Evolutionary conservation across 1,140 invertebrate genomes (phyloP).

Genomic region (Drosophila mauritiana): DNA sequence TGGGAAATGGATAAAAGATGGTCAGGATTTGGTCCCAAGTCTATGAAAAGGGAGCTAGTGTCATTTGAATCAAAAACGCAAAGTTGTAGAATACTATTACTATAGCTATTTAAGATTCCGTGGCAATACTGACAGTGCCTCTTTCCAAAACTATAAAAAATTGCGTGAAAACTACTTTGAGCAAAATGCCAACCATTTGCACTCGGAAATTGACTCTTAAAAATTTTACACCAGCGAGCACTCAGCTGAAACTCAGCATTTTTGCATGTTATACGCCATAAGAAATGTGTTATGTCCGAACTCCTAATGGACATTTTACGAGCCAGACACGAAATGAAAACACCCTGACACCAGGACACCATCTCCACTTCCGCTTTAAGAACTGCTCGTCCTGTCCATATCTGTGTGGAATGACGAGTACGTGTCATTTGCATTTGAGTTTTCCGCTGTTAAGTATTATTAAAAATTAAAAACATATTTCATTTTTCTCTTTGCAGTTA

Average conservation of each 20-base stretch:
- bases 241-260: constrained; percentile 39
- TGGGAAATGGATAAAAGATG: constrained; percentile 8
- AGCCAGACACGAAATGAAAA: constrained; percentile 45
- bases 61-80: background rate
- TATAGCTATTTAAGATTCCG: too few species aligned
- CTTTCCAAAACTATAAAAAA: background rate
- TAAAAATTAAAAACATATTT: constrained; percentile 36
- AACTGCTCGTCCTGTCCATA: constrained; percentile 7
- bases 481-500: constrained; percentile 66
- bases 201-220: constrained; percentile 47
- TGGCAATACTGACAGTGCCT: background rate
- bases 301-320: constrained; percentile 83
- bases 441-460: constrained; percentile 3
- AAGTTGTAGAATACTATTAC: background rate
- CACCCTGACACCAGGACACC: constrained; percentile 4
- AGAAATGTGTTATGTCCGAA: constrained; percentile 63
- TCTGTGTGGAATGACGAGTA: constrained; percentile 23
- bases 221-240: constrained; percentile 60
- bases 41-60: background rate
- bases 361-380: background rate
- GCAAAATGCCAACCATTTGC: constrained; percentile 6
- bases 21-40: constrained; percentile 7
- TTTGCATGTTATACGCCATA: constrained; percentile 71
- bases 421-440: constrained; percentile 72
- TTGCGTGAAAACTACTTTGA: constrained; percentile 33